These are phyloP conservation scores for Gymnarchus niloticus DNA, from an alignment of 2,113 vertebrate species.

Conservation along the genomic window DNA sequence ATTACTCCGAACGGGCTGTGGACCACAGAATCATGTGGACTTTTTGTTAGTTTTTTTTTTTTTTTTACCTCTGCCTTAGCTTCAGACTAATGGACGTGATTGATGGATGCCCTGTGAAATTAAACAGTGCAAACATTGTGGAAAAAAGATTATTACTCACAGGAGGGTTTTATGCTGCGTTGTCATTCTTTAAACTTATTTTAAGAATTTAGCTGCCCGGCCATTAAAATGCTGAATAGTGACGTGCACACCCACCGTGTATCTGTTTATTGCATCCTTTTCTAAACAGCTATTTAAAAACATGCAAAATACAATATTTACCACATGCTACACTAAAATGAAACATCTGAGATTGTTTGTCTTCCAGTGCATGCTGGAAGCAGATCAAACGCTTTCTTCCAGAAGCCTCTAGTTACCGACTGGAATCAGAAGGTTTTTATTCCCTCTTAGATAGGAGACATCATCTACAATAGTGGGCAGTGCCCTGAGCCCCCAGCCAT, in stretches of 20 bases:
- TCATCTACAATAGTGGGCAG: neutral
- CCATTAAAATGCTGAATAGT: neutral
- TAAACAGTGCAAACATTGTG: slow-evolving; percentile 5
- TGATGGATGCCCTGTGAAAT: slow-evolving; percentile 11
- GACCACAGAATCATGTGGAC: neutral
- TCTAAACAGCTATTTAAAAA: neutral
- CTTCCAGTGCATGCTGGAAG: neutral
- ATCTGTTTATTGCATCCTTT: neutral
- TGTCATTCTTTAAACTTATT: neutral
- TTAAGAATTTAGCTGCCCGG: neutral
- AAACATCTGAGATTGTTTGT: neutral
- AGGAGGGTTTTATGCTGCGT: neutral
- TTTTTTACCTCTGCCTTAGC: neutral
- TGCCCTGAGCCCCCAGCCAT: neutral
- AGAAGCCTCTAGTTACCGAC: neutral
- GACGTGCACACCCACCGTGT: neutral
- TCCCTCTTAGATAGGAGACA: neutral
- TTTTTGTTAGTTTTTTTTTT: slow-evolving; percentile 9
- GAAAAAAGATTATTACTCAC: slow-evolving; percentile 1
- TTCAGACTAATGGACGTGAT: slow-evolving; percentile 12
- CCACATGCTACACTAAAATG: neutral
- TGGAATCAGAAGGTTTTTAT: neutral
- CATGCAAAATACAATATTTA: neutral
- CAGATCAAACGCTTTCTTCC: neutral
- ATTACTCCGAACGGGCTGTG: slow-evolving; percentile 1